These are phyloP conservation scores for Coturnix japonica DNA, from an alignment of 2,113 vertebrate genomes.

Conservation along the genomic window DNA sequence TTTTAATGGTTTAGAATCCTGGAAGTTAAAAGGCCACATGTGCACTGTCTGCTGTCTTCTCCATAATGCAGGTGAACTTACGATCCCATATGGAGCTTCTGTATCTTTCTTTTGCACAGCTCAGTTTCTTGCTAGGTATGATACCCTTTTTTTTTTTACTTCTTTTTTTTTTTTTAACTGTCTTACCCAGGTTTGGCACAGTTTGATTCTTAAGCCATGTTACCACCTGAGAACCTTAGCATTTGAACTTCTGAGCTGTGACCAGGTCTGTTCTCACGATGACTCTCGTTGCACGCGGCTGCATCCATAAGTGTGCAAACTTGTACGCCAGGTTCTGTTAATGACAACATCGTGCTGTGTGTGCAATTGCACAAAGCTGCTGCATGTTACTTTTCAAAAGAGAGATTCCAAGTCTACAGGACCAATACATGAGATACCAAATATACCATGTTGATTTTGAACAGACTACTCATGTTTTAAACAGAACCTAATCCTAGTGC, in stretches of 20 bases:
- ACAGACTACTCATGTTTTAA: not conserved
- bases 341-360: not conserved
- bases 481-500: not conserved
- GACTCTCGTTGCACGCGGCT: not conserved
- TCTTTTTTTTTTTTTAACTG: not conserved
- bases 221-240: not conserved
- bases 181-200: not conserved
- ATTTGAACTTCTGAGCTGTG: not conserved
- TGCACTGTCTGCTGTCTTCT: not conserved
- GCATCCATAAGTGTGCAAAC: not conserved
- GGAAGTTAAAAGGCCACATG: not conserved
- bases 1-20: slow-evolving; percentile 21
- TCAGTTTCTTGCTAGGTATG: not conserved
- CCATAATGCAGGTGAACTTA: not conserved
- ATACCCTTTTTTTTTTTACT: not conserved
- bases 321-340: not conserved
- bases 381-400: not conserved
- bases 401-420: slow-evolving; percentile 25
- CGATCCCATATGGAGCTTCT: not conserved
- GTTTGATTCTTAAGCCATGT: not conserved
- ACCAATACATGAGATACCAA: not conserved
- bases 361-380: not conserved
- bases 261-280: not conserved
- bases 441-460: not conserved
- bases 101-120: not conserved